Evolutionary conservation across 2,113 vertebrate genomes (phyloP), one percentile per base, ranked within the genome.

Genomic region (Cnemophilus loriae): DNA sequence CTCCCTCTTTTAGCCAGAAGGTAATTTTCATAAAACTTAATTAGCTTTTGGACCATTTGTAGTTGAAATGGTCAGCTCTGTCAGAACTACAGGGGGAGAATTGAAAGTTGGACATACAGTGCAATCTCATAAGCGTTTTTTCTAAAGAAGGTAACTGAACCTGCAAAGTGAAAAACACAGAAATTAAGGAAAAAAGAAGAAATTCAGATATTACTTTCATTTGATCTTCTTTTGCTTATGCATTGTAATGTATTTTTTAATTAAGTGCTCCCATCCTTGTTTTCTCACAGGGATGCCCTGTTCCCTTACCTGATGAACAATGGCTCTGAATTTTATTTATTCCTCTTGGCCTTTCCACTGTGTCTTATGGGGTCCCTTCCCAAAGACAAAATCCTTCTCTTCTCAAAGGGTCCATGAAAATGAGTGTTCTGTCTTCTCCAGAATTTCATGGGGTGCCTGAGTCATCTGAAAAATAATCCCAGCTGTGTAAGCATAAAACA

Each of bases 291-390:
- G 69, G 50, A 32, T 77, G 23, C 17, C 20, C 44, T 6, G 2
- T 68, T 77, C 44, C 23, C 16, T 74, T 23, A 44, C 19, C 5
- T 1, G 1, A 27, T 39, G 26, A 87, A 56, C 23, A 52, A 21
- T 3, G 1, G 8, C 28, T 84, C 50, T 0, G 0, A 28, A 44
- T 84, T 74, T 84, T 52, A 22, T 42, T 89, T 61, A 65, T 57
- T 82, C 41, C 15, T 59, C 5, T 67, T 3, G 1, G 22, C 32
- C 84, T 82, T 82, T 59, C 53, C 44, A 6, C 23, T 71, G 20
- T 0, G 0, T 65, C 39, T 81, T 42, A 35, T 0, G 1, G 50
- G 1, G 18, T 53, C 16, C 44, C 19, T 78, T 75, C 39, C 33
- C 23, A 53, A 90, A 65, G 9, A 71, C 11, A 70, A 84, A 75